phyloP scores from a whole-genome alignment of 2,888 invertebrate genomes.

The Ochropleura plecta region DNA sequence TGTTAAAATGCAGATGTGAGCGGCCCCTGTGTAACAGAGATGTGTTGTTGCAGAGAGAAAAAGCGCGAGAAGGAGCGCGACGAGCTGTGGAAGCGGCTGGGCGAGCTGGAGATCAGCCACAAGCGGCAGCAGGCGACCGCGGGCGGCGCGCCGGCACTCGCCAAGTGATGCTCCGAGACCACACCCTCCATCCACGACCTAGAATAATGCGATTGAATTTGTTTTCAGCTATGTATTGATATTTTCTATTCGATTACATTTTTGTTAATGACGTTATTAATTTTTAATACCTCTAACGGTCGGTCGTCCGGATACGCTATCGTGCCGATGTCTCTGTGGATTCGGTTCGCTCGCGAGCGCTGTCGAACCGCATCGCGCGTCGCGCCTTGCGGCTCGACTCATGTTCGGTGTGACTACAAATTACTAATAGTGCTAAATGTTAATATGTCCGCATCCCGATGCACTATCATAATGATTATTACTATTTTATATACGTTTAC shows the following conservation, averaged over 20 bases:
- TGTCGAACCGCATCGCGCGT: constrained; percentile 60
- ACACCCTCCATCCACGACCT: constrained; percentile 73
- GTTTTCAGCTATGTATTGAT: constrained; percentile 88
- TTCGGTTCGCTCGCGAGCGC: constrained; percentile 74
- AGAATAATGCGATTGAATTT: constrained; percentile 86
- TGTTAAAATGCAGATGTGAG: background rate
- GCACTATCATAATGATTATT: constrained; percentile 79
- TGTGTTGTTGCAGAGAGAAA: constrained; percentile 93
- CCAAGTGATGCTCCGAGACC: constrained; percentile 90
- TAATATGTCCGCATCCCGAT: constrained; percentile 77
- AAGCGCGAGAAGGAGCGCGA: constrained; percentile 98
- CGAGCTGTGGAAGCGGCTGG: constrained; percentile 99
- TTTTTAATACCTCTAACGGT: constrained; percentile 86
- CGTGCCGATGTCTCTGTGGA: constrained; percentile 67
- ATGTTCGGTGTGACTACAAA: constrained; percentile 70
- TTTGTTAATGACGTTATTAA: constrained; percentile 89
- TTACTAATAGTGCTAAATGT: constrained; percentile 74
- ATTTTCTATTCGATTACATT: constrained; percentile 89
- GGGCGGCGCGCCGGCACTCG: constrained; percentile 71
- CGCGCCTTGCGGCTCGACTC: constrained; percentile 46
- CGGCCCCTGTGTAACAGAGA: constrained; percentile 18
- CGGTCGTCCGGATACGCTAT: constrained; percentile 75
- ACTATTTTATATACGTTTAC: constrained; percentile 85
- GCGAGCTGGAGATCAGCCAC: constrained; percentile 96
- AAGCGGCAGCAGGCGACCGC: constrained; percentile 84